Evolutionary conservation across 2,797 vertebrate genomes (phyloP).

Genomic region (Darevskia mixta): DNA sequence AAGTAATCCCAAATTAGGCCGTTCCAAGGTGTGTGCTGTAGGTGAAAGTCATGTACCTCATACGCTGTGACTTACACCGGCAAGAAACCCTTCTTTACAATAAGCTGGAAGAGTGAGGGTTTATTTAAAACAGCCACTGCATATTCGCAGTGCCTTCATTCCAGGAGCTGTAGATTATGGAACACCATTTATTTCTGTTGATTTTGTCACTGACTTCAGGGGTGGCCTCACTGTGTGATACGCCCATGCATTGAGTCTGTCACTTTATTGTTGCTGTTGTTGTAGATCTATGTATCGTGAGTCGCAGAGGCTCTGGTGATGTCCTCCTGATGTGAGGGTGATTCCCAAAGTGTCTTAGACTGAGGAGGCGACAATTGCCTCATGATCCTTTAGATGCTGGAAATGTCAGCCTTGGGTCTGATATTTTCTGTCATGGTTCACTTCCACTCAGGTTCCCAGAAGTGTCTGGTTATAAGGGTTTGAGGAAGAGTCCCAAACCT

Average conservation of each 20-base stretch:
- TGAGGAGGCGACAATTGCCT: not conserved
- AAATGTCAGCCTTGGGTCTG: not conserved
- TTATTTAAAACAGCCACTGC: not conserved
- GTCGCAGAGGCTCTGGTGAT: not conserved
- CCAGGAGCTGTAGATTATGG: no score
- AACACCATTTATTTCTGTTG: not conserved
- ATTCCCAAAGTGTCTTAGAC: not conserved
- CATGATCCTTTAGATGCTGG: not conserved
- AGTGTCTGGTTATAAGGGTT: not conserved
- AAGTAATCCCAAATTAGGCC: not conserved
- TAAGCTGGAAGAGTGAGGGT: not conserved
- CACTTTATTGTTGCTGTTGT: not conserved
- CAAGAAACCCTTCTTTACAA: not conserved
- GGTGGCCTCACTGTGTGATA: not conserved
- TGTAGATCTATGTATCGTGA: no score
- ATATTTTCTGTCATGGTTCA: not conserved
- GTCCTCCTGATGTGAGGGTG: not conserved
- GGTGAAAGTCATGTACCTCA: not conserved
- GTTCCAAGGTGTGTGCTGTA: no score
- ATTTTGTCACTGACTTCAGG: no score
- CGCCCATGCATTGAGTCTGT: not conserved
- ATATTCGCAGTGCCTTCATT: not conserved
- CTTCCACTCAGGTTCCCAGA: not conserved
- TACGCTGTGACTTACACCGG: not conserved
- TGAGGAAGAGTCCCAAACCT: not conserved